These are phyloP conservation scores for Dendrocincla tyrannina DNA, from an alignment of 2,797 vertebrate genomes.

Conservation along the genomic window DNA sequence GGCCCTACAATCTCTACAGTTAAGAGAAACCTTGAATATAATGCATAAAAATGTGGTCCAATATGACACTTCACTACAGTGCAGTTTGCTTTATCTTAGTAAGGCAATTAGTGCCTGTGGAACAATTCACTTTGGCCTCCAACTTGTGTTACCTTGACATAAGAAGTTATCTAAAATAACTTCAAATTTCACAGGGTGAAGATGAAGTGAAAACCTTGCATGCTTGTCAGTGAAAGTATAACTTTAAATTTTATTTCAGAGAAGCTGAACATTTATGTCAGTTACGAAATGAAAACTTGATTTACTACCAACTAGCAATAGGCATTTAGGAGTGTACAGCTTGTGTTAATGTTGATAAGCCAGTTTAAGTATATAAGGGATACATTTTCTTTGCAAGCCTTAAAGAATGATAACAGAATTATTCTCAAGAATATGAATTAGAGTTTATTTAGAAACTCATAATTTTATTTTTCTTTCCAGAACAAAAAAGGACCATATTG, in stretches of 20 bases:
- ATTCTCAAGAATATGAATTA: neutral
- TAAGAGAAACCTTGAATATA: neutral
- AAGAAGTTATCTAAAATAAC: neutral
- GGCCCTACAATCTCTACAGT: neutral
- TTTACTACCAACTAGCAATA: neutral
- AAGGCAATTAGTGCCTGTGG: neutral
- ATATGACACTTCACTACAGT: neutral
- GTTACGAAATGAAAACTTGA: neutral
- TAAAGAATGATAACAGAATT: neutral
- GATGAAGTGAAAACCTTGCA: neutral
- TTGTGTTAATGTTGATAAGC: neutral
- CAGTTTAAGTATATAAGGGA: neutral
- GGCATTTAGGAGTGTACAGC: neutral
- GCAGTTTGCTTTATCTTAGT: neutral
- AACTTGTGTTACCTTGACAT: neutral
- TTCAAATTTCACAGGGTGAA: neutral
- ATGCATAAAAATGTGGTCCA: neutral
- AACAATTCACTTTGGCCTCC: neutral
- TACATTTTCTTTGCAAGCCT: neutral
- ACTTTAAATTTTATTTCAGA: conserved; percentile 1
- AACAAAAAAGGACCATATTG: neutral
- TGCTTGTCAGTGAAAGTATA: neutral
- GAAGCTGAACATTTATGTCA: neutral
- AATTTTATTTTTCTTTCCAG: neutral
- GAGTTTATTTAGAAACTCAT: neutral